A percentile compares a stretch with the other conserved stretches of the same genome.
phyloP scores from a whole-genome alignment of 2,797 vertebrate genomes.

The Cryptoblepharus egeriae region DNA sequence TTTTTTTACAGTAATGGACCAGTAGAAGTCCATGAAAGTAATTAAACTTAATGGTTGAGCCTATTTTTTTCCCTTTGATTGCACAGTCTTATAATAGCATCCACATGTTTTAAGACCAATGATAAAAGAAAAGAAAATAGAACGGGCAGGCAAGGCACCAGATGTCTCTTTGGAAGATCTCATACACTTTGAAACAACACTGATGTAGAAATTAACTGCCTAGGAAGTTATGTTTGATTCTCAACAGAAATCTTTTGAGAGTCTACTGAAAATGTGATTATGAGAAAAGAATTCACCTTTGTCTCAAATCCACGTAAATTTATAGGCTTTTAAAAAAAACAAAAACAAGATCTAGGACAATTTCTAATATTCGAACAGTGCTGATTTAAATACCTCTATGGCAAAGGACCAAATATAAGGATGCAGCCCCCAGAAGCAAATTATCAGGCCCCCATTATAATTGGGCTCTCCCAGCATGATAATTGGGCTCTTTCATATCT shows the following conservation, averaged over 20 bases:
- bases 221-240: slow-evolving; percentile 20
- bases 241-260: slow-evolving; percentile 18
- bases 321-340: not conserved
- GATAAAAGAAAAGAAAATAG: slow-evolving; percentile 30
- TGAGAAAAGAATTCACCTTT: slow-evolving; percentile 8
- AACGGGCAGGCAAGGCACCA: slow-evolving; percentile 29
- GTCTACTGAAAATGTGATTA: not conserved
- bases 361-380: not conserved
- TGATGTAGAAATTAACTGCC: slow-evolving; percentile 22
- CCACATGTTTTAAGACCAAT: slow-evolving; percentile 20
- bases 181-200: slow-evolving; percentile 4
- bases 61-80: slow-evolving; percentile 2
- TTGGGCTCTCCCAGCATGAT: too few species aligned
- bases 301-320: not conserved
- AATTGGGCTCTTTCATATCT: too few species aligned
- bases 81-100: slow-evolving; percentile 5
- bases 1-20: not conserved
- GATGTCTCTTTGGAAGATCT: slow-evolving; percentile 28
- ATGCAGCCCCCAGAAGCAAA: too few species aligned
- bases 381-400: too few species aligned
- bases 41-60: not conserved
- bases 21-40: not conserved
- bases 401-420: too few species aligned
- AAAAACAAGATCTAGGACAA: not conserved
- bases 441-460: too few species aligned